Conservation (phyloP, 53 echinoderm and acorn worm species). For the Crossaster papposus region DNA sequence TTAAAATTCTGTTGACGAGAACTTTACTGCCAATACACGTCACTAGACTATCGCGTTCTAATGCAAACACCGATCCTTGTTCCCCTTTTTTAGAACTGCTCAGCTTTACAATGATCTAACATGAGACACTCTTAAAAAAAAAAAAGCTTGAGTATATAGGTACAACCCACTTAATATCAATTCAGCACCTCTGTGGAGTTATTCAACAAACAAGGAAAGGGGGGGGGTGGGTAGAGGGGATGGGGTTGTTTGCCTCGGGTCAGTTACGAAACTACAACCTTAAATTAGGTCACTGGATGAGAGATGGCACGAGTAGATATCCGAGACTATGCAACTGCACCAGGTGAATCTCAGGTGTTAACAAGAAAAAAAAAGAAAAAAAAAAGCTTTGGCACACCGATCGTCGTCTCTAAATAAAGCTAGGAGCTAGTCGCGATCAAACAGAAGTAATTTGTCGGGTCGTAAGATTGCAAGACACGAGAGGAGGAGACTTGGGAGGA, state of each 20-base stretch:
- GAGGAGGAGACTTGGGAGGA: not conserved
- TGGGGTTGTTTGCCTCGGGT: not conserved
- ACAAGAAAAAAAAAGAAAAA: not conserved
- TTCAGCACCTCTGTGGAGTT: slow-evolving; percentile 13
- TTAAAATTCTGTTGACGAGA: not conserved
- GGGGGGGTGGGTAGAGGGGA: not conserved
- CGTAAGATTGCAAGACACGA: too few species aligned
- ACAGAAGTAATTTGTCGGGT: slow-evolving; percentile 37
- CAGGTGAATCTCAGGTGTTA: slow-evolving; percentile 50
- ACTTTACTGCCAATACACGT: not conserved
- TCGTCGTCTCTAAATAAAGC: slow-evolving; percentile 40
- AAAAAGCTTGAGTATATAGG: slow-evolving; percentile 38
- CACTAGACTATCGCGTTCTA: not conserved
- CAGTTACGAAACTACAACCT: slow-evolving; percentile 34
- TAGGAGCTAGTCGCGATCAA: not conserved
- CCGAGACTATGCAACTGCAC: slow-evolving; percentile 26
- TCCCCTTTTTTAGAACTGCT: not conserved
- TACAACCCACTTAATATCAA: slow-evolving; percentile 51
- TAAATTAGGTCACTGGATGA: slow-evolving; percentile 61
- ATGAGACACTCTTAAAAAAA: not conserved
- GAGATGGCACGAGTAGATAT: slow-evolving; percentile 44
- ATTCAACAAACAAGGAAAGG: not conserved
- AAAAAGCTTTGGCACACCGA: slow-evolving; percentile 4
- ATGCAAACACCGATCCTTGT: slow-evolving; percentile 6
- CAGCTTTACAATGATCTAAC: slow-evolving; percentile 14